Base-by-base conservation (phyloP, 2,797 vertebrate genomes). In the Valencia hispanica region DNA sequence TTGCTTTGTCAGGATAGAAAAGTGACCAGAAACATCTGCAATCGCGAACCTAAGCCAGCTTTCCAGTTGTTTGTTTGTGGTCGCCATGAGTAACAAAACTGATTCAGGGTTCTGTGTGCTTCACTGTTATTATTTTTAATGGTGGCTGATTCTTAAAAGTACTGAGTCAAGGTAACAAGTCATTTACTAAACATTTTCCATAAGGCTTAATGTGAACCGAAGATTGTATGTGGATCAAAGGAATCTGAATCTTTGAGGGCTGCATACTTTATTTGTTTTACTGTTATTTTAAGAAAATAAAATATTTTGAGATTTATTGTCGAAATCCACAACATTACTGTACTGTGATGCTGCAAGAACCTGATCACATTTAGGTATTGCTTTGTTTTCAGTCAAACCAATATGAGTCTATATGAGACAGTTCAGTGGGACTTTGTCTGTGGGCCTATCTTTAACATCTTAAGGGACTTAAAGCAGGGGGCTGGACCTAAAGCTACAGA, bases 351-450 rank as follows among this genome's bases (percentile, higher is more conserved):
- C 11, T 0, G 59, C 20, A 39, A 39, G 39, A 68, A 68, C 11
- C 5, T 65, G 76, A 48, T 79, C n/a, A 45, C 45, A 82, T 80
- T 72, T 80, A 73, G 72, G 61, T 61, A 8, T 32, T 72, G 68
- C 81, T 86, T 85, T 81, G 59, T 85, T 87, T 87, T 80, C 71
- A 87, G 86, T 83, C 69, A 83, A 75, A 87, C 89, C 88, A 22
- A 32, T 88, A 90, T 91, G 91, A 95, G 95, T 90, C 88, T 27
- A n/a, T 88, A 89, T 91, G 92, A 95, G 95, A 95, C 86, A 94
- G 93, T 95, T 87, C 89, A 90, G 88, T 93, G 70, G 81, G 68
- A 90, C 87, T 96, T 92, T 92, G 91, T 94, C 93, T 90, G 86
- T 87, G 91, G 92, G 88, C 86, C 91, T 94, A 95, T 96, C 94